phyloP scores from a whole-genome alignment of 2,888 invertebrate genomes.

The Zele albiditarsus region DNA sequence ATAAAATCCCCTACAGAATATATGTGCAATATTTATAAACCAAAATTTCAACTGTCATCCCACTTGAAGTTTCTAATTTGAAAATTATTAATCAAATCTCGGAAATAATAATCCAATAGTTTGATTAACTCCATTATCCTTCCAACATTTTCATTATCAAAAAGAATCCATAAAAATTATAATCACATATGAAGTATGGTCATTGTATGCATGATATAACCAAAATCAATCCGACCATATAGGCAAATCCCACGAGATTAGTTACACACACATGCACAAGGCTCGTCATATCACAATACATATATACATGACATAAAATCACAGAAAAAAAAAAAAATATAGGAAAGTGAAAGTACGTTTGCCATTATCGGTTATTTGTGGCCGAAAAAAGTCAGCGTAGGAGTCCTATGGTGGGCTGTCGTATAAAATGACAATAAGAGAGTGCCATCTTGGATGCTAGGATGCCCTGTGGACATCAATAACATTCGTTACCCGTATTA shows the following conservation, averaged over 20 bases:
- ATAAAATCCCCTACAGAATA: too few species aligned
- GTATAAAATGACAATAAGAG: conserved; percentile 69
- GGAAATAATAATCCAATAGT: too few species aligned
- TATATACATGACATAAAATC: neutral
- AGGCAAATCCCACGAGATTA: conserved; percentile 4
- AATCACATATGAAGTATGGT: neutral
- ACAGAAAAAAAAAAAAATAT: conserved; percentile 21
- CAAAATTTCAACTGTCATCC: too few species aligned
- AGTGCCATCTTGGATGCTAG: conserved; percentile 53
- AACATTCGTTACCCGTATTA: conserved; percentile 66
- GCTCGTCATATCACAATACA: neutral
- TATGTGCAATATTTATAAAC: too few species aligned
- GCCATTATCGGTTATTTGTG: conserved; percentile 65
- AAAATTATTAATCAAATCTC: too few species aligned
- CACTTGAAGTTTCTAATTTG: too few species aligned
- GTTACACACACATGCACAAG: neutral
- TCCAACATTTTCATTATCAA: neutral
- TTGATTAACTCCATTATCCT: neutral
- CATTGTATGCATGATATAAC: neutral
- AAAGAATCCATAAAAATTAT: neutral
- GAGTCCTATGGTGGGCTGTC: conserved; percentile 46
- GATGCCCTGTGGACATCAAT: conserved; percentile 61
- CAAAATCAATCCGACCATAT: neutral
- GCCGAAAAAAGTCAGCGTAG: conserved; percentile 56
- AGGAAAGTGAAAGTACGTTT: conserved; percentile 39